A percentile compares a stretch with the other conserved stretches of the same genome.
phyloP scores from a whole-genome alignment of 2,888 invertebrate species.

The Parnassius smintheus region DNA sequence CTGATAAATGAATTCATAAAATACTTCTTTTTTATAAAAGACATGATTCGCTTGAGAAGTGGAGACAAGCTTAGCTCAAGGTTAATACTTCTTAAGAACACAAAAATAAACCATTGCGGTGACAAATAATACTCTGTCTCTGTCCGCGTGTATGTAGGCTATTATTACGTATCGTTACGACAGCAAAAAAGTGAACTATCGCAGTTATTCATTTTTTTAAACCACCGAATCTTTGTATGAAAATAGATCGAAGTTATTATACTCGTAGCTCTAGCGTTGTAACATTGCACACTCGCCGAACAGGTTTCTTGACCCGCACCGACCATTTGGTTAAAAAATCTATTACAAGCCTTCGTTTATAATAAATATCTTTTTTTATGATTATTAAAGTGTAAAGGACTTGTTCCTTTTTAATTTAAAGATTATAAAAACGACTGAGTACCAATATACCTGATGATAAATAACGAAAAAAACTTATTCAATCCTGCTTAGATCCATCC shows the following conservation, averaged over 20 bases:
- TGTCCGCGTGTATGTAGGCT: slow-evolving; percentile 6
- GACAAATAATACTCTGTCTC: slow-evolving; percentile 18
- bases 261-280: slow-evolving; percentile 7
- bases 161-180: slow-evolving; percentile 9
- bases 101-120: slow-evolving; percentile 8
- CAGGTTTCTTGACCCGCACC: slow-evolving; percentile 8
- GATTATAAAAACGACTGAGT: no score
- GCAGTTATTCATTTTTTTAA: slow-evolving; percentile 5
- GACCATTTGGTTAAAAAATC: slow-evolving; percentile 1
- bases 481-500: no score
- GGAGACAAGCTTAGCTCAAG: slow-evolving; percentile 5
- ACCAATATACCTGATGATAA: no score
- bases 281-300: slow-evolving; percentile 8
- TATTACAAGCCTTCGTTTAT: slow-evolving; percentile 1
- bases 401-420: not conserved
- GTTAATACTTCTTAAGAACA: slow-evolving; percentile 15
- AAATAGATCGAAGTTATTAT: slow-evolving; percentile 16
- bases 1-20: no score
- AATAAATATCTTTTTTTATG: not conserved
- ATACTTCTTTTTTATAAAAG: no score
- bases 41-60: no score
- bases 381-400: not conserved
- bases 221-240: slow-evolving; percentile 6
- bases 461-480: no score
- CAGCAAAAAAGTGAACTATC: slow-evolving; percentile 13